Percentiles rank a stretch among this genome's conserved stretches.
These are phyloP conservation scores for Spermophilus dauricus DNA, from an alignment of 2,113 vertebrate genomes.

Conservation along the genomic window DNA sequence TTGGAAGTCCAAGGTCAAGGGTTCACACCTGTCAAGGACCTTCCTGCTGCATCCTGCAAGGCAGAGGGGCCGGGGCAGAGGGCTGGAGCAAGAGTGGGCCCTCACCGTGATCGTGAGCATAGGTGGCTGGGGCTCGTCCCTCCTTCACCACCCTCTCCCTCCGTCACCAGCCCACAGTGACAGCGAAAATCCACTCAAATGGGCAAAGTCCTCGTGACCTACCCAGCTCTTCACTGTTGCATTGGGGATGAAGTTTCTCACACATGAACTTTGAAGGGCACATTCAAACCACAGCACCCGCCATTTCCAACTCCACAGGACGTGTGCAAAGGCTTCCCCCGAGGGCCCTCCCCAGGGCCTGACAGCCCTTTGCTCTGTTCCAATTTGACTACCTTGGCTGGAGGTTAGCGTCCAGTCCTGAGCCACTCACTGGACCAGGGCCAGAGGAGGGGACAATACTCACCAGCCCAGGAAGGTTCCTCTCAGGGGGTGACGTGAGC, in stretches of 20 bases:
- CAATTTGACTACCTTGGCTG: not conserved
- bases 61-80: not conserved
- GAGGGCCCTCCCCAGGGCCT: not conserved
- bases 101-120: no score
- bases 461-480: rapidly evolving
- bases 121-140: not conserved
- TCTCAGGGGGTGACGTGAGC: not conserved
- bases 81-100: not conserved
- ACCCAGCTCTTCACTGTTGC: not conserved
- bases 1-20: not conserved
- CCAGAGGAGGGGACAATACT: no score
- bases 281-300: no score
- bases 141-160: not conserved
- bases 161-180: not conserved
- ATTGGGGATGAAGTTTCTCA: no score
- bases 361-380: not conserved
- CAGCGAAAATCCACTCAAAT: not conserved
- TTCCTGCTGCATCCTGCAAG: not conserved
- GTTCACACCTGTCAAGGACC: not conserved
- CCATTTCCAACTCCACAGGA: not conserved
- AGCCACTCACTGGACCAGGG: not conserved
- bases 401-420: not conserved
- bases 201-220: not conserved
- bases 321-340: not conserved
- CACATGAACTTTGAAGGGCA: no score